Percentiles rank a stretch among this genome's conserved stretches.
Conservation (phyloP, 2,888 invertebrate genomes). For the Horisme vitalbata region DNA sequence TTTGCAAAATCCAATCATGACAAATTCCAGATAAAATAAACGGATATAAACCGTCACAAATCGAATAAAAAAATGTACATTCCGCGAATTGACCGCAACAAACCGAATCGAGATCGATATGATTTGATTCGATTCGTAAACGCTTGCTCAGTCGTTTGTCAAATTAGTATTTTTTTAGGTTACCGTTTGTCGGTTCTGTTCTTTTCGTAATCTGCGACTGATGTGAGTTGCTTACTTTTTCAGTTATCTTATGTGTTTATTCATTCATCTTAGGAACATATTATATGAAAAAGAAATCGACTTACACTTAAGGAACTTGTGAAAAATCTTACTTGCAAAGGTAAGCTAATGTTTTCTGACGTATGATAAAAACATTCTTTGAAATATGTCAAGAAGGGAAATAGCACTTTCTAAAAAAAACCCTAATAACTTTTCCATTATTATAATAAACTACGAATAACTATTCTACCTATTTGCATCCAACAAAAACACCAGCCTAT, state of each 20-base stretch:
- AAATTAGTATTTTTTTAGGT: constrained; percentile 49
- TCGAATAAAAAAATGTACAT: constrained; percentile 18
- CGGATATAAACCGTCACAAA: constrained; percentile 5
- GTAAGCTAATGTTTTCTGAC: no score
- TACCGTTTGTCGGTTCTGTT: constrained; percentile 17
- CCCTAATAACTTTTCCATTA: no score
- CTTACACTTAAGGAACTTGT: no score
- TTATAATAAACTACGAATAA: no score
- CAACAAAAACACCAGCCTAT: no score
- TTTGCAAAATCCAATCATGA: not conserved
- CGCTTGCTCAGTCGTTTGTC: constrained; percentile 54
- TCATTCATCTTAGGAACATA: not conserved
- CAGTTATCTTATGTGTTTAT: not conserved
- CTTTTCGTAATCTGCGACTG: constrained; percentile 8
- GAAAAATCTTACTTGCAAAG: no score
- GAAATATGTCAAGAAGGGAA: no score
- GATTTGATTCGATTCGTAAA: constrained; percentile 49
- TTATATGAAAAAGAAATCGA: no score
- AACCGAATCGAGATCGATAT: constrained; percentile 43
- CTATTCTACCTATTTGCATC: no score
- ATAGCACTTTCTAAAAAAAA: no score
- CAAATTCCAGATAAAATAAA: not conserved
- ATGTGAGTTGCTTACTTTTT: not conserved
- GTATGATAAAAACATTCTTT: no score
- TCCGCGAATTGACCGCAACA: constrained; percentile 43